Conservation (phyloP, 2,113 vertebrate species). For the Poeciliopsis occidentalis region DNA sequence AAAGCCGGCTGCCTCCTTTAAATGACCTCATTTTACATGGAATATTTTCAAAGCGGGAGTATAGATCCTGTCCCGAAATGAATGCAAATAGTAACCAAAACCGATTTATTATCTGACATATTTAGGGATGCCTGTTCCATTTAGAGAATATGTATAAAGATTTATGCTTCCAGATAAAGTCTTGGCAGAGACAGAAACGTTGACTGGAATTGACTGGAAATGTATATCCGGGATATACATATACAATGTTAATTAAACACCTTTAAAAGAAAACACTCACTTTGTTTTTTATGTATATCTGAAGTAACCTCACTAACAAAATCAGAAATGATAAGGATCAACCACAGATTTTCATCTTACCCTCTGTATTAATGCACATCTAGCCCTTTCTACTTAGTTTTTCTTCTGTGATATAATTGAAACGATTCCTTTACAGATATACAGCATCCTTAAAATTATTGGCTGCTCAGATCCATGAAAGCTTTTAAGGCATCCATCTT, state of each 20-base stretch:
- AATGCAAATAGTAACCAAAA: neutral
- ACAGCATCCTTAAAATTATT: neutral
- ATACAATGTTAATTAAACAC: neutral
- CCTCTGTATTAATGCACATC: no score
- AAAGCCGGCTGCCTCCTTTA: slow-evolving; percentile 52
- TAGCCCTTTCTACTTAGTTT: no score
- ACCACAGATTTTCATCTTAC: neutral
- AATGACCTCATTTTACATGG: slow-evolving; percentile 41
- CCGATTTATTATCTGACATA: neutral
- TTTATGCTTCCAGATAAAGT: no score
- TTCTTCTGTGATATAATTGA: neutral
- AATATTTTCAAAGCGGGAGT: neutral
- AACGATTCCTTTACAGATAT: neutral
- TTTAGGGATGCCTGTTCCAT: neutral
- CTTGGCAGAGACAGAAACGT: no score
- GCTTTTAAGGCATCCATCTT: neutral
- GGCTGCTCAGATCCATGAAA: neutral
- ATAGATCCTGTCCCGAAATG: neutral
- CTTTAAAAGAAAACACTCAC: no score
- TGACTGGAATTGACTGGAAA: no score
- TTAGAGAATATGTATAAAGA: neutral
- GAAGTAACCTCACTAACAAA: neutral
- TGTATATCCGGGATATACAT: neutral
- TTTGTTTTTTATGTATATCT: no score
- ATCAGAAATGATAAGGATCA: neutral